These are phyloP conservation scores for Caenorhabditis uteleia DNA, from an alignment of 2,888 invertebrate genomes.

Conservation along the genomic window DNA sequence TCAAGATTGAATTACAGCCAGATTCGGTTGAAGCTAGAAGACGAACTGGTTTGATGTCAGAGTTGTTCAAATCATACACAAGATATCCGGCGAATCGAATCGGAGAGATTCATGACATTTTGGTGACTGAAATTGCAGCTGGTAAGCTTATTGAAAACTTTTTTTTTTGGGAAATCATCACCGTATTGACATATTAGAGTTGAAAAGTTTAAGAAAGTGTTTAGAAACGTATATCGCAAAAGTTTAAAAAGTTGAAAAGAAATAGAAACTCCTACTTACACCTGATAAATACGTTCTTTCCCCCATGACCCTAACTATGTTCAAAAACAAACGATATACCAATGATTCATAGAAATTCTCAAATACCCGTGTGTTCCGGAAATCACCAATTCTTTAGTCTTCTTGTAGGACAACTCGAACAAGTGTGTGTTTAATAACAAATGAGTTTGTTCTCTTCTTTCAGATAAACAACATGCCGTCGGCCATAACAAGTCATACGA, in stretches of 20 bases:
- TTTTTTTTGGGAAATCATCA: too few species aligned
- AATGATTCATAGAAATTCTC: not conserved
- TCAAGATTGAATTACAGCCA: slow-evolving; percentile 15
- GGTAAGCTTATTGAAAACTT: slow-evolving; percentile 14
- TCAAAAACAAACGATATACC: too few species aligned
- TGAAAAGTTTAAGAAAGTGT: too few species aligned
- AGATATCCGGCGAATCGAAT: slow-evolving; percentile 79
- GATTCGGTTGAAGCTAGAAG: slow-evolving; percentile 78
- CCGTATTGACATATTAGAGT: not conserved
- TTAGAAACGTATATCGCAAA: too few species aligned
- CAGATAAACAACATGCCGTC: slow-evolving; percentile 85
- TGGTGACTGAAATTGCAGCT: slow-evolving; percentile 91
- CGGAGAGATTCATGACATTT: slow-evolving; percentile 74
- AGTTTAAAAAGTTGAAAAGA: too few species aligned
- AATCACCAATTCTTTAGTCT: not conserved
- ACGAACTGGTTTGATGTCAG: slow-evolving; percentile 85
- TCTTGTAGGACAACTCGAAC: too few species aligned
- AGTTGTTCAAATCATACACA: slow-evolving; percentile 77
- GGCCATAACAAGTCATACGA: slow-evolving; percentile 95
- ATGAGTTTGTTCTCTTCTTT: too few species aligned
- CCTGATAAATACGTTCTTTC: too few species aligned
- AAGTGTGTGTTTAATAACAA: too few species aligned
- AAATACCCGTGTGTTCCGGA: not conserved
- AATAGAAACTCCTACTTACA: too few species aligned
- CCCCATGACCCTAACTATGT: too few species aligned